Conservation (phyloP, 2,888 invertebrate genomes). For the Chesias legatella region DNA sequence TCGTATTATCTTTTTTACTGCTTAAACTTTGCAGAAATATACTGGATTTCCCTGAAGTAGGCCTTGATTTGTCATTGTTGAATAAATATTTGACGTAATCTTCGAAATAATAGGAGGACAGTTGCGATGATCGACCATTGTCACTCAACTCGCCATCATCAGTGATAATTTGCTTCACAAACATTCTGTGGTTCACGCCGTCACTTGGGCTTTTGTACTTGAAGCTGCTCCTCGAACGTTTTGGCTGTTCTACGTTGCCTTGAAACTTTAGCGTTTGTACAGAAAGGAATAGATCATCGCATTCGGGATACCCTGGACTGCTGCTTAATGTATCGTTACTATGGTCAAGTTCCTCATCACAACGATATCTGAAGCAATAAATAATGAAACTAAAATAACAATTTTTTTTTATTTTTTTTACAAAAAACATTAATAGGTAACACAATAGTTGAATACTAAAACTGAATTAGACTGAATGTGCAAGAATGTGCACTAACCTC, state of each 20-base stretch:
- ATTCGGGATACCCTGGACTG: slow-evolving; percentile 28
- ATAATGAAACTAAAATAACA: too few species aligned
- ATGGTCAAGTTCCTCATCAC: slow-evolving; percentile 32
- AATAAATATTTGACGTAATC: slow-evolving; percentile 64
- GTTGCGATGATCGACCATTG: slow-evolving; percentile 51
- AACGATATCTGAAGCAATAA: slow-evolving; percentile 50
- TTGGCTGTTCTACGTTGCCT: slow-evolving; percentile 49
- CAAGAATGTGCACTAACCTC: too few species aligned
- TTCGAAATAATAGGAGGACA: slow-evolving; percentile 58
- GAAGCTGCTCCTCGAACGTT: slow-evolving; percentile 56
- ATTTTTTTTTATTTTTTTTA: too few species aligned
- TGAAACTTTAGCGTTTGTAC: slow-evolving; percentile 68
- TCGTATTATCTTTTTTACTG: slow-evolving; percentile 47
- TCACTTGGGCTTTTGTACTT: slow-evolving; percentile 57
- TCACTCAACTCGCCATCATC: slow-evolving; percentile 42
- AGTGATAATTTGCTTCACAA: slow-evolving; percentile 58
- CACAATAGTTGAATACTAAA: too few species aligned
- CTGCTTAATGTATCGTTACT: slow-evolving; percentile 30
- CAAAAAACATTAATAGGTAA: too few species aligned
- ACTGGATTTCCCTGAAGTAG: slow-evolving; percentile 59
- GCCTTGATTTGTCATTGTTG: slow-evolving; percentile 54
- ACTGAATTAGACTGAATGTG: too few species aligned
- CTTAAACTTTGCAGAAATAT: slow-evolving; percentile 41
- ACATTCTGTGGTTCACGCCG: slow-evolving; percentile 62
- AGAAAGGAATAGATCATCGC: slow-evolving; percentile 55